Percentiles rank a stretch among this genome's conserved stretches.
phyloP scores from a whole-genome alignment of 2,888 invertebrate species.

The Cetonia aurata region DNA sequence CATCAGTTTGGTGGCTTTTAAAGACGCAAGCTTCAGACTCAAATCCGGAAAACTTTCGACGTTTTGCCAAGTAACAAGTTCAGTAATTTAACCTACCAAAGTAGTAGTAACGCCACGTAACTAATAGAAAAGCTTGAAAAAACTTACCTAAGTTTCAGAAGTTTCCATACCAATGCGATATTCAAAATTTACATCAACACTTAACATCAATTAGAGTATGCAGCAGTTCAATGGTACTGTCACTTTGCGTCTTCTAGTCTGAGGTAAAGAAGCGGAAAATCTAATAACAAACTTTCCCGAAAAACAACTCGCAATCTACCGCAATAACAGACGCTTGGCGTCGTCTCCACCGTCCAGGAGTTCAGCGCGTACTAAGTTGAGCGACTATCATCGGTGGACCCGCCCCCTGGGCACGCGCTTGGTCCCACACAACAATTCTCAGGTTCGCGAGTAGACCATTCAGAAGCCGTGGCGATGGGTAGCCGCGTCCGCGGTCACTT shows the following conservation, averaged over 20 bases:
- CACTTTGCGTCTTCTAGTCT: slow-evolving; percentile 7
- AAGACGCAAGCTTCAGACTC: neutral
- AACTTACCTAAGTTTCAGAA: slow-evolving; percentile 27
- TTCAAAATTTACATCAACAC: slow-evolving; percentile 8
- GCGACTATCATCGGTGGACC: slow-evolving; percentile 25
- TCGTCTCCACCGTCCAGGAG: slow-evolving; percentile 26
- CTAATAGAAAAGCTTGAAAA: neutral
- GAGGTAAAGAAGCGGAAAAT: slow-evolving; percentile 1
- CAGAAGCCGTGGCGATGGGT: slow-evolving; percentile 32
- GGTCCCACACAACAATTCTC: slow-evolving; percentile 33
- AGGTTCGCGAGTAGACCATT: slow-evolving; percentile 35
- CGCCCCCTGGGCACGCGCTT: slow-evolving; percentile 37
- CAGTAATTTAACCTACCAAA: no score
- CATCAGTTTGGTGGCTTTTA: neutral
- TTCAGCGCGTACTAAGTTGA: slow-evolving; percentile 34
- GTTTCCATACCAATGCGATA: neutral
- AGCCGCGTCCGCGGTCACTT: slow-evolving; percentile 27
- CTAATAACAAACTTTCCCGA: slow-evolving; percentile 14
- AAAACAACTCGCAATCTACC: slow-evolving; percentile 13
- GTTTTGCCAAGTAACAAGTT: no score
- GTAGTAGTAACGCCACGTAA: neutral
- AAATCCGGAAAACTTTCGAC: neutral
- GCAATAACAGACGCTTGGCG: slow-evolving; percentile 26
- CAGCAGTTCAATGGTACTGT: neutral
- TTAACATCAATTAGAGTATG: slow-evolving; percentile 8